Base-by-base conservation (phyloP, 2,888 invertebrate species). In the Lochmaea capreae region DNA sequence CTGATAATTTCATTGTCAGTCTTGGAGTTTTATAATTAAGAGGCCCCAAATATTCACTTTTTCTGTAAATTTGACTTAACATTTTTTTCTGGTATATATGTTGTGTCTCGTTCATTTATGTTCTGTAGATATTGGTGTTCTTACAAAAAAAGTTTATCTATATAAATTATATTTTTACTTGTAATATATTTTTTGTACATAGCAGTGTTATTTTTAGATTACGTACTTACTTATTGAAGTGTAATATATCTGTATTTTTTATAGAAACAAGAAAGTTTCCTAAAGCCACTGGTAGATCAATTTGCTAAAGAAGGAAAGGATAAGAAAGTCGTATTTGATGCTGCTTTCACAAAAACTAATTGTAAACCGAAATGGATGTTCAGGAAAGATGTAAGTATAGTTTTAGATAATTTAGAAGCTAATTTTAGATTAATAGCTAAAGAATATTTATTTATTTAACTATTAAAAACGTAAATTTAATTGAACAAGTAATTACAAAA, bases 331-430 rank as follows among this genome's bases (percentile, higher is more conserved):
- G 91, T 92, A 57, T 97, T 99, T 85, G 96, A 97, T 87, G 96
- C 95, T 77, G 94, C 95, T 86, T 99, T 99, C 89, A 96, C 97
- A 78, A 99, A 98, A 89, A 93, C 97, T n/a, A 97, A 98, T 87
- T 91, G 94, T 84, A 97, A 97, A 86, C 95, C 96, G 10, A 96
- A 95, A 88, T 97, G 97, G 97, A 92, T 91, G 85, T 94, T 95
- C 90, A 92, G 96, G 77, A 96, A 96, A 89, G 96, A 97, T 89
- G 97, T 96, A 90, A 92, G 95, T 92, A 84, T 9, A 39, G 33
- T 39, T 39, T 39, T 39, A 39, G 33, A 39, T 39, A 9, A 39
- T 39, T 39, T 39, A 39, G 33, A 9, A 6, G 5, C 26, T 3
- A 26, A 3, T 33, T 33, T 33, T 5, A 33, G 26, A 5, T n/a